phyloP scores from a whole-genome alignment of 35 echinoderm and acorn worm genomes.

The Eucidaris tribuloides region DNA sequence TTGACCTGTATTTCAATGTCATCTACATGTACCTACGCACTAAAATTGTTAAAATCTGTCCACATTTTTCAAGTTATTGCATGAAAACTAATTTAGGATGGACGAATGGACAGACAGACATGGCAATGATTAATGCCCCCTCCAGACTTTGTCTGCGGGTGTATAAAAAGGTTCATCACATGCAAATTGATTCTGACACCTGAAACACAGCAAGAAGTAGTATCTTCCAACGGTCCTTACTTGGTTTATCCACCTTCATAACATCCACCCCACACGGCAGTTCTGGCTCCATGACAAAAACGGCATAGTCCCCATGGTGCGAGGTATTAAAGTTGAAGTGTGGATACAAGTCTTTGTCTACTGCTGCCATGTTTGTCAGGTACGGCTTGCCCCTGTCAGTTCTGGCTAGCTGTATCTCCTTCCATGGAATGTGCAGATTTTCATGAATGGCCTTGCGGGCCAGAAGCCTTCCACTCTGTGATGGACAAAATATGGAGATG shows the following conservation, averaged over 20 bases:
- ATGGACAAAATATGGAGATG: neutral
- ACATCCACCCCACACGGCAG: constrained; percentile 87
- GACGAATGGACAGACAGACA: no score
- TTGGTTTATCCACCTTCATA: constrained; percentile 79
- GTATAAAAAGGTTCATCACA: no score
- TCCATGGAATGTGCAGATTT: constrained; percentile 56
- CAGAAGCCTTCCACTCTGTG: constrained; percentile 69
- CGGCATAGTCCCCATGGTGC: constrained; percentile 83
- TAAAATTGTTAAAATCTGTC: no score
- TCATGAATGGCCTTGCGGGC: constrained; percentile 86
- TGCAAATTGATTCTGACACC: no score
- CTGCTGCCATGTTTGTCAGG: constrained; percentile 18
- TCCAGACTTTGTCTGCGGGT: no score
- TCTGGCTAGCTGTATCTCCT: constrained; percentile 67
- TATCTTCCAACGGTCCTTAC: no score
- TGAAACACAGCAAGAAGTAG: no score
- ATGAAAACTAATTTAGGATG: no score
- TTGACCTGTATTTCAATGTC: no score
- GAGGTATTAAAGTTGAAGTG: constrained; percentile 91
- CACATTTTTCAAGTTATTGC: no score
- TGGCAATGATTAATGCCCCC: no score
- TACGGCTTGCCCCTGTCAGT: constrained; percentile 96
- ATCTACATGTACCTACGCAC: no score
- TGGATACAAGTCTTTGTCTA: constrained; percentile 11
- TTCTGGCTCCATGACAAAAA: constrained; percentile 71